Percentiles rank a stretch among this genome's conserved stretches.
These are phyloP conservation scores for Sisor rabdophorus DNA, from an alignment of 2,113 vertebrate species.

Conservation along the genomic window DNA sequence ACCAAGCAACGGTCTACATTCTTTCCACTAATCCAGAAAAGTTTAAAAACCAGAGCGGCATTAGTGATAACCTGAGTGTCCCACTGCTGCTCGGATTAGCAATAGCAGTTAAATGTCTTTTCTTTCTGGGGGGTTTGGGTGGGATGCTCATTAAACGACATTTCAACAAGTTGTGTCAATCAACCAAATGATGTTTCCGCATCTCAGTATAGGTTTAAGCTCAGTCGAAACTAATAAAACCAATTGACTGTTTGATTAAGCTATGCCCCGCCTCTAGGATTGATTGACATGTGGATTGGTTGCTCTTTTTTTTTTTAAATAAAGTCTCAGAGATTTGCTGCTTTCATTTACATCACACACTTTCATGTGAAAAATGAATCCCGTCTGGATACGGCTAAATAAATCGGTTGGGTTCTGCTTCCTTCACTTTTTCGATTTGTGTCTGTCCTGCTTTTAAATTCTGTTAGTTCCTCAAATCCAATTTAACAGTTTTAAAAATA, in stretches of 20 bases:
- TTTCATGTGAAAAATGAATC: neutral
- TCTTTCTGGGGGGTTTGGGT: slow-evolving; percentile 58
- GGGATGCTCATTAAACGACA: slow-evolving; percentile 53
- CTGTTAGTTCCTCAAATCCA: too few relatives aligned
- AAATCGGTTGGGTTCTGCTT: neutral
- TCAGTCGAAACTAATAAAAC: neutral
- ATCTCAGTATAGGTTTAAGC: too few relatives aligned
- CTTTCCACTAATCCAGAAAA: slow-evolving; percentile 43
- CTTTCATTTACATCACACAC: neutral
- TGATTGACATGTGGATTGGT: neutral
- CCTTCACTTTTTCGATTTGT: neutral
- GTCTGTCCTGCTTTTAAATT: neutral
- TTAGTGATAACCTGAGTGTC: slow-evolving; percentile 28
- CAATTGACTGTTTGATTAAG: neutral
- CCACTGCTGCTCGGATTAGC: slow-evolving; percentile 57
- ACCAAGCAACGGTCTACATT: slow-evolving; percentile 67
- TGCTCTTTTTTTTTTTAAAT: neutral
- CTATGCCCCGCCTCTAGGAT: neutral
- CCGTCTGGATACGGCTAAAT: neutral
- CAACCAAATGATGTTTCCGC: neutral
- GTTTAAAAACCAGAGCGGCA: neutral
- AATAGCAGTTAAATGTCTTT: slow-evolving; percentile 62
- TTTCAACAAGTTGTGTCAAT: neutral
- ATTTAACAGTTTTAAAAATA: neutral
- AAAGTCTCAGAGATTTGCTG: neutral